Percentiles rank a stretch among this genome's conserved stretches.
Evolutionary conservation across 2,113 vertebrate species (phyloP).

Genomic region (Oenanthe oenanthe): DNA sequence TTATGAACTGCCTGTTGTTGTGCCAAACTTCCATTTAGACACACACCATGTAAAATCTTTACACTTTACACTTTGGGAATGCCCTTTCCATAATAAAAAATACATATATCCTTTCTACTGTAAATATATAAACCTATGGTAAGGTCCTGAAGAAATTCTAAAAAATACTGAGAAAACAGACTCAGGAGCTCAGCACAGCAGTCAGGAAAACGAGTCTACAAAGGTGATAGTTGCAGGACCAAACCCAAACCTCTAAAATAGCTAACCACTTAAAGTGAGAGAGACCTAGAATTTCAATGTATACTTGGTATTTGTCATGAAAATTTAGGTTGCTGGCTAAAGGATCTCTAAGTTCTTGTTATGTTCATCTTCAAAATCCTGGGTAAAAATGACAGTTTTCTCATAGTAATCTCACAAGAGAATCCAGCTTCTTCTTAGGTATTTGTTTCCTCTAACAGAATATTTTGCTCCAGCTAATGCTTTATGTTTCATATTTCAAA

Average conservation of each 20-base stretch:
- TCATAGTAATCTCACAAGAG: not conserved
- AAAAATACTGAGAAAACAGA: not conserved
- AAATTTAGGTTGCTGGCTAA: not conserved
- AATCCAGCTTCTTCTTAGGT: not conserved
- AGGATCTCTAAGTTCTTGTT: not conserved
- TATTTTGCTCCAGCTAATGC: not conserved
- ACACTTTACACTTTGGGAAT: not conserved
- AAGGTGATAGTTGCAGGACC: not conserved
- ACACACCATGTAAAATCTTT: not conserved
- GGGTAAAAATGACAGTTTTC: not conserved
- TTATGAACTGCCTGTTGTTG: not conserved
- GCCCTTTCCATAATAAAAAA: not conserved
- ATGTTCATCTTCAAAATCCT: not conserved
- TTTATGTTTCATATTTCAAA: not conserved
- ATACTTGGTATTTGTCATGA: not conserved
- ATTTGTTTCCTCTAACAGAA: not conserved
- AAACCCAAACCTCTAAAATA: not conserved
- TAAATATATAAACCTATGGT: not conserved
- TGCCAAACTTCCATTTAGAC: not conserved
- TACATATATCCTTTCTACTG: not conserved
- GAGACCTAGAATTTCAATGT: not conserved
- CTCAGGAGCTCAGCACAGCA: not conserved
- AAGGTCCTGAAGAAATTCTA: not conserved
- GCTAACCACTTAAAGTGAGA: not conserved
- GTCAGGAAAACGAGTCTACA: not conserved